Evolutionary conservation across 2,888 invertebrate genomes (phyloP), one percentile per base, ranked within the genome.

Genomic region (Achlya flavicornis): DNA sequence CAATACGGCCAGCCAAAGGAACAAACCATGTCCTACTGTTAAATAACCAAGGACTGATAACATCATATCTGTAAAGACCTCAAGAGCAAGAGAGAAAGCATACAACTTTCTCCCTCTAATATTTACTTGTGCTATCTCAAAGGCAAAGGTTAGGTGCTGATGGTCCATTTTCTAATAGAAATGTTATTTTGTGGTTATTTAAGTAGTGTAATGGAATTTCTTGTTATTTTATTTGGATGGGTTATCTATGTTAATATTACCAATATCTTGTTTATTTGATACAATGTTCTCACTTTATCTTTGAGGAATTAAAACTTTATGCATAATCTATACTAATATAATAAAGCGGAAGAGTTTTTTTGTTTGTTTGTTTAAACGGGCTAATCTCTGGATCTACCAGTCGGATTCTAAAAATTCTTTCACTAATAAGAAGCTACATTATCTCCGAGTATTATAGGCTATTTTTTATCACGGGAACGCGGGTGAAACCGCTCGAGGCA

Each of bases 1-100:
- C 53, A 53, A 53, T 53, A 53, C 53, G 53, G 53, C 53, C 10
- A 53, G 19, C 19, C 53, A 19, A 53, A 53, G 53, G 53, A 53
- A 19, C 53, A 7, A 8, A 19, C 53, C 10, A 53, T 19, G 53
- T 19, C 53, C 19, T 19, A 53, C 53, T 53, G 53, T 53, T 53
- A 53, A 19, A 53, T 53, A 53, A 53, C 48, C 46, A 46, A 46
- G 53, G 19, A 16, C 53, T 53, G 53, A 53, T 53, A 53, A 53
- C 53, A 53, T 46, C 14, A 5, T 16, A n/a, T 10, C 14, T 16
- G 19, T 14, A 46, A 53, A 19, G 53, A 53, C 53, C 53, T 53
- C 53, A 53, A 53, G 53, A 19, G 53, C 10, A 19, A 53, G 53
- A 10, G 53, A 53, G 48, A 48, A 16, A 14, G 53, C 10, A 19